A percentile compares a stretch with the other conserved stretches of the same genome.
Evolutionary conservation across 2,888 invertebrate genomes (phyloP).

Genomic region (Suillia variegata): DNA sequence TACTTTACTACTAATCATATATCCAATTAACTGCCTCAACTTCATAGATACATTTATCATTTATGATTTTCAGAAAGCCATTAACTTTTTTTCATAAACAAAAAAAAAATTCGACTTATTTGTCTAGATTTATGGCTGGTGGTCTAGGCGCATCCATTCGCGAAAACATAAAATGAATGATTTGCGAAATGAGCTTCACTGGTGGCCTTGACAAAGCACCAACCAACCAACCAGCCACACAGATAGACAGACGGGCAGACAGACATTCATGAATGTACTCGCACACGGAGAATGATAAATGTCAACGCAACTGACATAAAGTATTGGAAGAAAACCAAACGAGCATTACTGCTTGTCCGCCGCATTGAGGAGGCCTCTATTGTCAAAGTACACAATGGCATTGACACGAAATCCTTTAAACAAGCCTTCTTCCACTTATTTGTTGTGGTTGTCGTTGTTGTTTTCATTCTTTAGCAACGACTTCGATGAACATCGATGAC

Average conservation of each 20-base stretch:
- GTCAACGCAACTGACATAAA: conserved; percentile 54
- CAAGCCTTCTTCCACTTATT: background rate
- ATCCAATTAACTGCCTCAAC: no score
- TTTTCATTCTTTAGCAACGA: no score
- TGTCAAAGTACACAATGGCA: no score
- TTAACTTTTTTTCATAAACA: no score
- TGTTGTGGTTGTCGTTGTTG: background rate
- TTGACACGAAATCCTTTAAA: conserved; percentile 2
- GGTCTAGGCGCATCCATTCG: no score
- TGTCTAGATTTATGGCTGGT: no score
- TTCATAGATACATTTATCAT: no score
- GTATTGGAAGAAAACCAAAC: conserved; percentile 31
- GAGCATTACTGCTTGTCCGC: background rate
- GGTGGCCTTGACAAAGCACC: conserved; percentile 23
- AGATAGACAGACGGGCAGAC: conserved; percentile 1
- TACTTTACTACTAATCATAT: no score
- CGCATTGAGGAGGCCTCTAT: background rate
- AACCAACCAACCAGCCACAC: conserved; percentile 15
- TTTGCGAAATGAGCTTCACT: conserved; percentile 29
- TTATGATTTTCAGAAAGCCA: no score
- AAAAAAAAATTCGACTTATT: no score
- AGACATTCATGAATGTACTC: background rate
- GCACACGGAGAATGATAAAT: conserved; percentile 46
- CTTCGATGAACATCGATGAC: no score
- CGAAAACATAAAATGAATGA: conserved; percentile 31